Conservation (phyloP, 2,113 vertebrate species). For the Cyprichromis sp. region DNA sequence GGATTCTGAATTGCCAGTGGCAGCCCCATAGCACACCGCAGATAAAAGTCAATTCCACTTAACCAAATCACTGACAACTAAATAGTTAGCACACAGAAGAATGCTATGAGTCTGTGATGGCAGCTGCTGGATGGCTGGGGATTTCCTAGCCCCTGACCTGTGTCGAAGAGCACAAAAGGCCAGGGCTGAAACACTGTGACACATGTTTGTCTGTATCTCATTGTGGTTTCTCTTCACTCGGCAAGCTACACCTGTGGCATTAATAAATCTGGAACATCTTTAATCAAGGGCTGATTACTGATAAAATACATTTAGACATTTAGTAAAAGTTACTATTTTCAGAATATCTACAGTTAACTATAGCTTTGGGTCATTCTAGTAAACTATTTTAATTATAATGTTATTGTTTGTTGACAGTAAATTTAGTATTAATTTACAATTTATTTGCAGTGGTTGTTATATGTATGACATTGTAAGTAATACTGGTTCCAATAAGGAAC, state of each 20-base stretch:
- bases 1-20: conserved; percentile 83
- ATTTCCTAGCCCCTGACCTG: conserved; percentile 51
- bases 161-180: conserved; percentile 26
- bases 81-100: conserved; percentile 91
- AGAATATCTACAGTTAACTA: neutral
- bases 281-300: neutral
- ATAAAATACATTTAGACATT: neutral
- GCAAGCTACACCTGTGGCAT: neutral
- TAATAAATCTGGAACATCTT: neutral
- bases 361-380: neutral
- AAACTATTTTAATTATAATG: neutral
- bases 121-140: conserved; percentile 52
- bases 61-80: conserved; percentile 93
- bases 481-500: neutral
- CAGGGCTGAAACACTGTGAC: conserved; percentile 33
- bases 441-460: neutral
- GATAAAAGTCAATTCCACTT: conserved; percentile 98
- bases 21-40: conserved; percentile 79
- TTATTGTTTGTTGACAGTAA: neutral
- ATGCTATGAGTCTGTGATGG: conserved; percentile 69
- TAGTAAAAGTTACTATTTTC: neutral
- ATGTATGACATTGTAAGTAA: neutral
- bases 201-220: conserved; percentile 1
- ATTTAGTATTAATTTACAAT: neutral
- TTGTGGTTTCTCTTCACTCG: conserved; percentile 1